Conservation (phyloP, 2,888 invertebrate species). For the Gerosis bhagava region DNA sequence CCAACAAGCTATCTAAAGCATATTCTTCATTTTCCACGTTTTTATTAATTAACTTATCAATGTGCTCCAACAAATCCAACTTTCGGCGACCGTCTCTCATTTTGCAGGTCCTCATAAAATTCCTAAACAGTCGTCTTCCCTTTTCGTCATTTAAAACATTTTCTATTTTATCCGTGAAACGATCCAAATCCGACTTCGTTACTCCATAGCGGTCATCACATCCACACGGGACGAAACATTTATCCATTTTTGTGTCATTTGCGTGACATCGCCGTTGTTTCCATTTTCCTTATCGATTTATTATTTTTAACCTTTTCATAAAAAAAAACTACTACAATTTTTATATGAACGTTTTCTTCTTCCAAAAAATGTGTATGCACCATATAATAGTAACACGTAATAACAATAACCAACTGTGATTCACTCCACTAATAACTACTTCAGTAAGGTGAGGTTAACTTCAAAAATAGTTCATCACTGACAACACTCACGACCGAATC, state of each 20-base stretch:
- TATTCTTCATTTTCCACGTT: slow-evolving; percentile 54
- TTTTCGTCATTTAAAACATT: slow-evolving; percentile 74
- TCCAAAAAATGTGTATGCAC: too few species aligned
- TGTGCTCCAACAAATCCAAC: slow-evolving; percentile 68
- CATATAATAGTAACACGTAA: too few species aligned
- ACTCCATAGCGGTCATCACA: slow-evolving; percentile 68
- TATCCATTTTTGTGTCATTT: slow-evolving; percentile 67
- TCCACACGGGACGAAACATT: slow-evolving; percentile 73
- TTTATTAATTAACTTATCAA: slow-evolving; percentile 58
- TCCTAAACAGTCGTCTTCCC: slow-evolving; percentile 68
- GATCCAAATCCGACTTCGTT: slow-evolving; percentile 73
- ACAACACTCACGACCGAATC: slow-evolving; percentile 33
- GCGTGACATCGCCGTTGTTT: slow-evolving; percentile 42
- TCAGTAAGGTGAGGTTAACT: slow-evolving; percentile 65
- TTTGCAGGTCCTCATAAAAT: slow-evolving; percentile 70
- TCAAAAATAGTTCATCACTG: slow-evolving; percentile 62
- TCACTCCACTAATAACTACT: too few species aligned
- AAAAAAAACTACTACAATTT: too few species aligned
- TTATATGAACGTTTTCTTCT: too few species aligned
- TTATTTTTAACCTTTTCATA: too few species aligned
- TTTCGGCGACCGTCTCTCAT: slow-evolving; percentile 61
- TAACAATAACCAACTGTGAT: too few species aligned
- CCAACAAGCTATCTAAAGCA: slow-evolving; percentile 58
- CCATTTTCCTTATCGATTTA: slow-evolving; percentile 58
- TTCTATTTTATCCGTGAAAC: slow-evolving; percentile 76